These are phyloP conservation scores for Falco naumanni DNA, from an alignment of 2,797 vertebrate species.

Conservation along the genomic window DNA sequence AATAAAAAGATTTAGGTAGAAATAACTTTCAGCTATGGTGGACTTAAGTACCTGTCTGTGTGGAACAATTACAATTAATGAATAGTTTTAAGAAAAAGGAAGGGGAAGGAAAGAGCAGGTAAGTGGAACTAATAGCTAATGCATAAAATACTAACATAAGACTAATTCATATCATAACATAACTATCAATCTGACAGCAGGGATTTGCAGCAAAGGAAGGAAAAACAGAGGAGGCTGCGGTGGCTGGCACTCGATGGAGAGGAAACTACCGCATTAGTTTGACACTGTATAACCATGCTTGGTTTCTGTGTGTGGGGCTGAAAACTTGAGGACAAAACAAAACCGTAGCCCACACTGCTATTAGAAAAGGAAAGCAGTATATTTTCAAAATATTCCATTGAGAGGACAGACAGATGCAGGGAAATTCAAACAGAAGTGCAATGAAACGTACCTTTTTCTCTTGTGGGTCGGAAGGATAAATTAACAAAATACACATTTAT, in stretches of 20 bases:
- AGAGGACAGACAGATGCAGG: not conserved
- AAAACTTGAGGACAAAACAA: not conserved
- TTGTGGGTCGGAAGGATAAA: not conserved
- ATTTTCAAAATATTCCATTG: not conserved
- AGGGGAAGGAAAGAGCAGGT: not conserved
- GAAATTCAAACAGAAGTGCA: not conserved
- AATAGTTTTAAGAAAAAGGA: not conserved
- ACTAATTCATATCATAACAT: not conserved
- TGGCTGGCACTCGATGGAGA: not conserved
- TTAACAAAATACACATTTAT: not conserved
- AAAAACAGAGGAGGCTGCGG: not conserved
- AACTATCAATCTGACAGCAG: not conserved
- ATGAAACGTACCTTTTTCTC: not conserved
- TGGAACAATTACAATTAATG: not conserved
- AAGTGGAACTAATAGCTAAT: not conserved
- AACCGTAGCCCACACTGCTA: not conserved
- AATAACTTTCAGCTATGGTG: not conserved
- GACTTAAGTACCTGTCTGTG: not conserved
- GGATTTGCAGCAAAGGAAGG: not conserved
- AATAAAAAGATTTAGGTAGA: not conserved
- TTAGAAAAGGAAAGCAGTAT: not conserved
- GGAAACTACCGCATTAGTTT: not conserved
- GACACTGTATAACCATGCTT: not conserved
- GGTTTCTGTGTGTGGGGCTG: fast-evolving
- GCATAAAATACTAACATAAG: not conserved